Evolutionary conservation across 2,797 vertebrate species (phyloP), one percentile per base, ranked within the genome.

Genomic region (Pseudomugil gertrudae): DNA sequence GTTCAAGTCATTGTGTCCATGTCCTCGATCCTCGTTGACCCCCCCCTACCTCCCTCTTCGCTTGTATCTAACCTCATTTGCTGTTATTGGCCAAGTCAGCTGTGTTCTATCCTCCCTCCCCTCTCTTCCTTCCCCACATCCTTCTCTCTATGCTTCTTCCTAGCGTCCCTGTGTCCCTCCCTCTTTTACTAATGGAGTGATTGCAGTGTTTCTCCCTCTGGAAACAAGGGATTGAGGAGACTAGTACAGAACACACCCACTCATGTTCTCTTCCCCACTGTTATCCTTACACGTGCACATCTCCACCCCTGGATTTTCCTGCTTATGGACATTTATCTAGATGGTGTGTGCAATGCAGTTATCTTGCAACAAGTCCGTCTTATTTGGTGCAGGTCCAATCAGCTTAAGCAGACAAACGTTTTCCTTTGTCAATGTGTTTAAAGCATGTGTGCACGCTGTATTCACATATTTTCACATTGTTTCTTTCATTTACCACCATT

Each of bases 1-100:
- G 80, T 90, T 88, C 74, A 76, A 81, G 84, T 90, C 86, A 87
- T 92, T 88, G 87, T 90, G 85, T 91, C 86, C 84, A 82, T 90
- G 89, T 84, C 84, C 80, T 85, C 84, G 14, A 76, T 24, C 72
- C 84, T 90, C 81, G 89, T 89, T 90, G 86, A 84, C 78, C 57
- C 69, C 57, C 69, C 63, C 57, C 63, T 30, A 58, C 72, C 81
- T 72, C 80, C 68, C 81, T 66, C 87, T 85, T 78, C 82, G 85
- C 84, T 89, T 66, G 70, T 83, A 87, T 87, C 91, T 92, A 92
- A 93, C 92, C 89, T 92, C 87, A 92, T 94, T 93, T 92, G 91
- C 89, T 88, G 90, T 91, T 92, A 93, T 92, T 93, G 92, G 92
- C 88, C 76, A 90, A 89, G 91, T 94, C 92, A 92, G 91, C 90